These are phyloP conservation scores for Clostera curtula DNA, from an alignment of 2,888 invertebrate genomes.

Conservation along the genomic window DNA sequence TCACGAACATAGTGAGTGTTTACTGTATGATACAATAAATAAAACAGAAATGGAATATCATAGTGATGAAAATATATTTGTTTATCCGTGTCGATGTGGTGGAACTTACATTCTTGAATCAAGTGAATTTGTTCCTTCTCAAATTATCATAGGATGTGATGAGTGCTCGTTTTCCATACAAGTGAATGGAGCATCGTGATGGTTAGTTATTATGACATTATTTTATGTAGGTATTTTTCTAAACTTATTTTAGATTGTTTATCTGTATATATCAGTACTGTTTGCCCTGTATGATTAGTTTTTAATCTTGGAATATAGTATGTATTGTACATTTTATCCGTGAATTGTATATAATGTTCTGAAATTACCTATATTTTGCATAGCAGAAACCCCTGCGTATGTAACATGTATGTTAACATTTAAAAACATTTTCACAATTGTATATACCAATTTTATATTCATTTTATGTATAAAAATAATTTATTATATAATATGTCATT, in stretches of 20 bases:
- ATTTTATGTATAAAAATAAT: too few species aligned
- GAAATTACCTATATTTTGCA: too few species aligned
- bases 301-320: too few species aligned
- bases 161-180: constrained; percentile 84
- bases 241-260: not conserved
- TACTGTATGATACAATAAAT: constrained; percentile 76
- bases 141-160: constrained; percentile 77
- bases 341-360: too few species aligned
- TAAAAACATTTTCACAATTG: too few species aligned
- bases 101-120: constrained; percentile 68
- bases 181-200: constrained; percentile 43
- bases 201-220: constrained; percentile 6
- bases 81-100: constrained; percentile 82
- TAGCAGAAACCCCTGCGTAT: too few species aligned
- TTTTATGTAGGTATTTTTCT: not conserved
- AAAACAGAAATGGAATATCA: constrained; percentile 61
- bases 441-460: too few species aligned
- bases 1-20: constrained; percentile 70
- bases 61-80: constrained; percentile 40
- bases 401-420: too few species aligned
- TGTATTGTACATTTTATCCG: too few species aligned
- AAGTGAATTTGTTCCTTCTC: constrained; percentile 19
- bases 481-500: too few species aligned
- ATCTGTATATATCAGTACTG: not conserved
- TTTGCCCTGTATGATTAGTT: too few species aligned